Percentiles rank a stretch among this genome's conserved stretches.
phyloP scores from a whole-genome alignment of 2,113 vertebrate genomes.

The Odontesthes bonariensis region DNA sequence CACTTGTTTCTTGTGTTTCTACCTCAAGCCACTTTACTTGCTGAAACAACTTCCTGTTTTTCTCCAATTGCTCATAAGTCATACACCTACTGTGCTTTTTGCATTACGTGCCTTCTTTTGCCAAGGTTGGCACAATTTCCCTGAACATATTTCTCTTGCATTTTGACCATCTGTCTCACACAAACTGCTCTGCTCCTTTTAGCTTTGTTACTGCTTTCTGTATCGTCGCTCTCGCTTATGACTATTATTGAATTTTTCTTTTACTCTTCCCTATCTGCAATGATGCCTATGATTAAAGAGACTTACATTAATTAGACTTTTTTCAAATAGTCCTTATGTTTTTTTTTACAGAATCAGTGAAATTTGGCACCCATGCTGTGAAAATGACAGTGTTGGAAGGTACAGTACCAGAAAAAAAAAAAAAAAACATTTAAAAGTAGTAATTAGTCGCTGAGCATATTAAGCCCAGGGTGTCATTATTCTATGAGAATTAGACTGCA shows the following conservation, averaged over 20 bases:
- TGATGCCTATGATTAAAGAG: constrained; percentile 62
- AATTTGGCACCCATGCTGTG: neutral
- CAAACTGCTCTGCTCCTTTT: constrained; percentile 53
- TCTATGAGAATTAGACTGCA: constrained; percentile 33
- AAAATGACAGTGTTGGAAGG: constrained; percentile 9
- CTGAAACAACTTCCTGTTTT: constrained; percentile 8
- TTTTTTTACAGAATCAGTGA: neutral
- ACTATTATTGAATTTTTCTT: constrained; percentile 51
- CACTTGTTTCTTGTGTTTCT: constrained; percentile 14
- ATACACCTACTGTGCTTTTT: constrained; percentile 26
- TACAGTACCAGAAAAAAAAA: constrained; percentile 16
- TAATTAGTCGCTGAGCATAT: constrained; percentile 9
- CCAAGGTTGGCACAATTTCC: constrained; percentile 51
- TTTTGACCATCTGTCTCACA: constrained; percentile 74
- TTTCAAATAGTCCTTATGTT: constrained; percentile 22
- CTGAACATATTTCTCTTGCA: constrained; percentile 66
- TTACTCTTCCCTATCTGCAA: constrained; percentile 64
- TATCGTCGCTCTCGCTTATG: constrained; percentile 60
- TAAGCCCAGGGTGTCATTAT: constrained; percentile 3
- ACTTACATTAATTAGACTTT: constrained; percentile 52
- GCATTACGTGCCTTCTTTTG: constrained; percentile 4
- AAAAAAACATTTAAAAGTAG: constrained; percentile 15
- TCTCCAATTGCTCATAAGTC: constrained; percentile 6
- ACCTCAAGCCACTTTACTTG: constrained; percentile 7
- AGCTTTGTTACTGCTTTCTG: neutral